These are phyloP conservation scores for Diaperis boleti DNA, from an alignment of 2,888 invertebrate species.

Conservation along the genomic window DNA sequence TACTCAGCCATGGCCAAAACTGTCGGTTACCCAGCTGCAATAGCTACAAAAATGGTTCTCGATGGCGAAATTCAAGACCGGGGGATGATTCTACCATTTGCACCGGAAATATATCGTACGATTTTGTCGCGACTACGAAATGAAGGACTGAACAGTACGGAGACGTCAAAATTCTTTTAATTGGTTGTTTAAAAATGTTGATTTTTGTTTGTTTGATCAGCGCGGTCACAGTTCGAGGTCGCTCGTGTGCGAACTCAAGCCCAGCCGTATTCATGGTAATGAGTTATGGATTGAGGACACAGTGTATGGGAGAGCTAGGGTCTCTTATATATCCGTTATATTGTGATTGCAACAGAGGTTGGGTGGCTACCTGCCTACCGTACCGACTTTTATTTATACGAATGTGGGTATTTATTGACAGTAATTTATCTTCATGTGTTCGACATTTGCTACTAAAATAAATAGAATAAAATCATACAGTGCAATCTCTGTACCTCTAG, in stretches of 20 bases:
- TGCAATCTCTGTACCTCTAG: too few relatives aligned
- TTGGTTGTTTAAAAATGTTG: neutral
- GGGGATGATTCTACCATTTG: slow-evolving; percentile 93
- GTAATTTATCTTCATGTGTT: too few relatives aligned
- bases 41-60: slow-evolving; percentile 97
- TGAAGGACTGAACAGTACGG: slow-evolving; percentile 83
- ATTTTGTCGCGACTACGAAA: slow-evolving; percentile 87
- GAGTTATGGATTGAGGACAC: slow-evolving; percentile 11
- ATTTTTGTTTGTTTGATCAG: neutral
- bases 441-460: slow-evolving; percentile 10
- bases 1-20: slow-evolving; percentile 98
- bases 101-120: slow-evolving; percentile 92
- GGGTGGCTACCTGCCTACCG: too few relatives aligned
- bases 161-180: slow-evolving; percentile 71
- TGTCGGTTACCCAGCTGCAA: slow-evolving; percentile 94
- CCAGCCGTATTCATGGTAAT: slow-evolving; percentile 4
- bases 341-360: neutral
- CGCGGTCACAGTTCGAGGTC: slow-evolving; percentile 11
- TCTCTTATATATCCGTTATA: slow-evolving; percentile 4
- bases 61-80: slow-evolving; percentile 97
- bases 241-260: slow-evolving; percentile 8
- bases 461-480: too few relatives aligned
- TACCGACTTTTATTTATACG: too few relatives aligned
- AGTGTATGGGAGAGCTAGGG: slow-evolving; percentile 10
- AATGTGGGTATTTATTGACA: too few relatives aligned